Evolutionary conservation across 2,113 vertebrate species (phyloP).

Genomic region (Gyps fulvus): DNA sequence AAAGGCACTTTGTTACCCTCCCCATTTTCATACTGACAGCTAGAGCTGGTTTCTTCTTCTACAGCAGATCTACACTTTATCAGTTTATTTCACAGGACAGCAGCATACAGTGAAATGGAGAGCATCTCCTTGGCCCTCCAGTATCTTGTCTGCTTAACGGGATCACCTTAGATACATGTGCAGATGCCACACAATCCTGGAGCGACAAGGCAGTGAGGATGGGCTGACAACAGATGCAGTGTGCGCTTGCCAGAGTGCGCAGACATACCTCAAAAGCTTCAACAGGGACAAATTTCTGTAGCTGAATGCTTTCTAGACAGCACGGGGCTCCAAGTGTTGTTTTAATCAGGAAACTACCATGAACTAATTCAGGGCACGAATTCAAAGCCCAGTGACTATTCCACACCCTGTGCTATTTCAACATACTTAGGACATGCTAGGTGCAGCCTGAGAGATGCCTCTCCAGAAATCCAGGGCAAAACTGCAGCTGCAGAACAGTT

Average conservation of each 20-base stretch:
- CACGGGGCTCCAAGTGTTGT: accelerated
- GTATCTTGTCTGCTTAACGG: accelerated
- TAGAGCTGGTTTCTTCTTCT: neutral
- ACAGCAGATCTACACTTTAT: neutral
- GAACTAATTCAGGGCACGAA: neutral
- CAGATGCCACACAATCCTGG: neutral
- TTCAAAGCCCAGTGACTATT: neutral
- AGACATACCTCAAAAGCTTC: neutral
- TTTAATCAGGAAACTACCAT: neutral
- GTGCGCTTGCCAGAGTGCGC: neutral
- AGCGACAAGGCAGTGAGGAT: accelerated
- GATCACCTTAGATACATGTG: accelerated
- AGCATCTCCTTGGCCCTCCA: neutral
- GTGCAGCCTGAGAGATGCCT: neutral
- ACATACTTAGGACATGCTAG: accelerated
- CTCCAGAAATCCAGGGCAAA: neutral
- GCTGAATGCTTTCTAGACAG: neutral
- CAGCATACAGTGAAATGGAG: neutral
- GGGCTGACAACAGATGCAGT: accelerated
- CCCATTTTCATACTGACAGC: accelerated
- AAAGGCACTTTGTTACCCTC: neutral
- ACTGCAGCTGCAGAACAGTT: neutral
- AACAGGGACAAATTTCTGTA: neutral
- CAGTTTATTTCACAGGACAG: neutral
- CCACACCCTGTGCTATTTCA: neutral